These are phyloP conservation scores for Cephus spinipes DNA, from an alignment of 2,888 invertebrate genomes.

Conservation along the genomic window DNA sequence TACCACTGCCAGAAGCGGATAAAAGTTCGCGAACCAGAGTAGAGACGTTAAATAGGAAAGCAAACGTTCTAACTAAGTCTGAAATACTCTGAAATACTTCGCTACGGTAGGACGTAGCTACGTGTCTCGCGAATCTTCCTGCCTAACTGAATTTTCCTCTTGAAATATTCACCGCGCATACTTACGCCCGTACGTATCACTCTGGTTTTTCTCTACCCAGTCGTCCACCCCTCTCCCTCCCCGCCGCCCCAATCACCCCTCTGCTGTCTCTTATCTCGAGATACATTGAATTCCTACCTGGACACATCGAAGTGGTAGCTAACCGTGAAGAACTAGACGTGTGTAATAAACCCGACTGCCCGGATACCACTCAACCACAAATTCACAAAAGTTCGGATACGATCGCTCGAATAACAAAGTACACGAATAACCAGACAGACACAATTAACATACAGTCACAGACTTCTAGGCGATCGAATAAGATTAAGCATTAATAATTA, in stretches of 20 bases:
- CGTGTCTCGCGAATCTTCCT: constrained; percentile 61
- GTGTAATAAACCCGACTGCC: not conserved
- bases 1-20: constrained; percentile 14
- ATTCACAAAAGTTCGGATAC: not conserved
- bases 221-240: not conserved
- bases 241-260: constrained; percentile 17
- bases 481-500: not conserved
- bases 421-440: not conserved
- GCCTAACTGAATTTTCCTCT: constrained; percentile 62
- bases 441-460: not conserved
- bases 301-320: not conserved
- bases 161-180: constrained; percentile 63
- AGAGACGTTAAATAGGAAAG: constrained; percentile 54
- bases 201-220: constrained; percentile 35
- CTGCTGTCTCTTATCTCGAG: constrained; percentile 5
- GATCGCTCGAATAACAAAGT: not conserved
- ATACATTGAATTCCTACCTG: not conserved
- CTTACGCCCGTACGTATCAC: constrained; percentile 58
- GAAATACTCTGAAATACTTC: constrained; percentile 51
- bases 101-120: constrained; percentile 32
- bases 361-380: not conserved
- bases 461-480: not conserved
- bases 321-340: not conserved
- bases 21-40: not conserved
- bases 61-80: constrained; percentile 63